Conservation (phyloP, 2,888 invertebrate genomes). For the Hymenopus coronatus region DNA sequence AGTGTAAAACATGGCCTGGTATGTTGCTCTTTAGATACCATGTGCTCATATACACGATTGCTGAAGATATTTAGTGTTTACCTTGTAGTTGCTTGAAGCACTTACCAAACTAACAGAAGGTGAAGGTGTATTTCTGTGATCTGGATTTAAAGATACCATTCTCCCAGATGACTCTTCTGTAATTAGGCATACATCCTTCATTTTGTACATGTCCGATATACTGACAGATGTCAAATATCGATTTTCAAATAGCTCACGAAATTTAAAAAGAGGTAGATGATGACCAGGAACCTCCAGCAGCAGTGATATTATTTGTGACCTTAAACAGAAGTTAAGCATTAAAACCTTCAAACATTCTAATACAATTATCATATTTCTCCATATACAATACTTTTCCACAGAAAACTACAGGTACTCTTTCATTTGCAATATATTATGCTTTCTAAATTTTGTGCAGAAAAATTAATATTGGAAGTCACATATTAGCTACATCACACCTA, state of each 20-base stretch:
- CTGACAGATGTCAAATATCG: conserved; percentile 73
- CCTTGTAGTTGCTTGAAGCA: neutral
- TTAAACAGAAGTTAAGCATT: conserved; percentile 43
- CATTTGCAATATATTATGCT: no score
- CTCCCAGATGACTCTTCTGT: conserved; percentile 64
- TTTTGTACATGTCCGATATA: conserved; percentile 67
- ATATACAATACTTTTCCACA: no score
- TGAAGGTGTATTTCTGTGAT: conserved; percentile 58
- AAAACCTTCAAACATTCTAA: no score
- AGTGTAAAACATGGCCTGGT: no score
- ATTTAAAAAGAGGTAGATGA: conserved; percentile 73
- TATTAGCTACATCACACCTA: no score
- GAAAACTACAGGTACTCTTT: no score
- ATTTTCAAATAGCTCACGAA: conserved; percentile 79
- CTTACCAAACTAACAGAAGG: conserved; percentile 40
- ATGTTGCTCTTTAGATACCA: no score
- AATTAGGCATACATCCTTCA: conserved; percentile 76
- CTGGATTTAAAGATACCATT: conserved; percentile 65
- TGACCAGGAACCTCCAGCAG: conserved; percentile 72
- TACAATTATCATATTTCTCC: no score
- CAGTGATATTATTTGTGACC: conserved; percentile 62
- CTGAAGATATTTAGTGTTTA: no score
- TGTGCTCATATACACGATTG: no score
- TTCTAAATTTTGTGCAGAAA: no score
- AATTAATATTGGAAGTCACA: no score